Evolutionary conservation across 2,797 vertebrate species (phyloP), one percentile per base, ranked within the genome.

Genomic region (Galago senegalensis): DNA sequence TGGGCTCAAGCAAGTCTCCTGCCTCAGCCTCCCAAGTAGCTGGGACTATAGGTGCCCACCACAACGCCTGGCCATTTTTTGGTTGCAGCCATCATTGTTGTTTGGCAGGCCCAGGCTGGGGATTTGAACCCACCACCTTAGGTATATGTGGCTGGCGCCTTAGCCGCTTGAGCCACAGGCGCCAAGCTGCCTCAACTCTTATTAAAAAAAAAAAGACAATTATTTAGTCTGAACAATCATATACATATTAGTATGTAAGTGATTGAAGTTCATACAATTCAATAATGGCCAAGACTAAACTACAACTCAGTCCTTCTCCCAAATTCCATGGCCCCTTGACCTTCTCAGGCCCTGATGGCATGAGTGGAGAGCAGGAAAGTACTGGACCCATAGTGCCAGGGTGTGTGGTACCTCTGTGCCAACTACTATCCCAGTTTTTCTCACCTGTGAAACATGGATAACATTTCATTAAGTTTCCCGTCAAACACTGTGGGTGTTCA

Each of bases 251-350:
- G 56, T 69, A 93, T 3, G 21, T 23, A 17, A 76, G 34, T n/a
- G 53, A 79, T 29, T 61, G 25, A 81, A 72, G 61, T 94, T 67
- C 20, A 77, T 85, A 88, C 25, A 88, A 81, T 40, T 80, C 46
- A 58, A 13, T 27, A 69, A 83, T 4, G 14, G 56, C 49, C 69
- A 16, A 82, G 29, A 76, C 16, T 70, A 91, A 76, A 56, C 70
- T 37, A 40, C 34, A 93, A 2, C 29, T 77, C 34, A 73, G 88
- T 69, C 56, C n/a, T 79, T 34, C 8, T 40, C 34, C n/a, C 34
- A 65, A 77, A 67, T 58, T 20, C 40, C 49, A 77, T 0, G 14
- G 60, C 23, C 8, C 5, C 16, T n/a, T 4, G 8, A 37, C 83
- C 46, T 88, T 65, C 46, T 37, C 5, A 6, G 60, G 21, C 65